These are phyloP conservation scores for Pararge aegeria DNA, from an alignment of 1,140 invertebrate species.

Conservation along the genomic window DNA sequence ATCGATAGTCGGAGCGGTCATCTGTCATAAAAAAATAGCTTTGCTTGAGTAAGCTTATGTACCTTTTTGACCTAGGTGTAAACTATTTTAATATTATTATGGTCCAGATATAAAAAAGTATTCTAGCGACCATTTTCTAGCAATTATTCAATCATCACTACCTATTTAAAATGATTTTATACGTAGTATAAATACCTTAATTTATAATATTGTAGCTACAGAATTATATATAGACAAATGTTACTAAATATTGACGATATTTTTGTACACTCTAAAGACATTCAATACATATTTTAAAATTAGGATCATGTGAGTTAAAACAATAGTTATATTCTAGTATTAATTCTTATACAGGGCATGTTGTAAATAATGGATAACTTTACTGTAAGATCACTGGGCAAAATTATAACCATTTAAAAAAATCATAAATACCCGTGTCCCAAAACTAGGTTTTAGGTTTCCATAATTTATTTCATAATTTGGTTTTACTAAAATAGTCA, in stretches of 20 bases:
- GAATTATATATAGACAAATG: slow-evolving; percentile 18
- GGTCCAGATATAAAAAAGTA: too few relatives aligned
- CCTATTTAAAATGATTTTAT: background rate
- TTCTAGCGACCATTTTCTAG: background rate
- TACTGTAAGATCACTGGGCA: too few relatives aligned
- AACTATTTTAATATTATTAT: too few relatives aligned
- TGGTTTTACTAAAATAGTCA: too few relatives aligned
- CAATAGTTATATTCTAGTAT: slow-evolving; percentile 34
- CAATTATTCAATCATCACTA: background rate
- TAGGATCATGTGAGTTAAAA: slow-evolving; percentile 24
- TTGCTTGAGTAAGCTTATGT: background rate
- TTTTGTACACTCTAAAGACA: slow-evolving; percentile 72
- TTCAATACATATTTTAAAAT: slow-evolving; percentile 35
- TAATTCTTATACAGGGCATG: slow-evolving; percentile 17
- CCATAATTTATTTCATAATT: too few relatives aligned
- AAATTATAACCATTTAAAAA: too few relatives aligned
- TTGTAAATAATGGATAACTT: too few relatives aligned
- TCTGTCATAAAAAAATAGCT: too few relatives aligned
- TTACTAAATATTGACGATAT: slow-evolving; percentile 56
- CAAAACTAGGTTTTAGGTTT: too few relatives aligned
- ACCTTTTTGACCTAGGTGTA: background rate
- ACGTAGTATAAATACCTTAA: background rate
- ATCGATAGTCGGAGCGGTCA: too few relatives aligned
- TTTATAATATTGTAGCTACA: slow-evolving; percentile 15
- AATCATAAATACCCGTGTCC: too few relatives aligned